Percentiles rank a stretch among this genome's conserved stretches.
phyloP scores from a whole-genome alignment of 2,113 vertebrate species.

The Mus spicilegus region DNA sequence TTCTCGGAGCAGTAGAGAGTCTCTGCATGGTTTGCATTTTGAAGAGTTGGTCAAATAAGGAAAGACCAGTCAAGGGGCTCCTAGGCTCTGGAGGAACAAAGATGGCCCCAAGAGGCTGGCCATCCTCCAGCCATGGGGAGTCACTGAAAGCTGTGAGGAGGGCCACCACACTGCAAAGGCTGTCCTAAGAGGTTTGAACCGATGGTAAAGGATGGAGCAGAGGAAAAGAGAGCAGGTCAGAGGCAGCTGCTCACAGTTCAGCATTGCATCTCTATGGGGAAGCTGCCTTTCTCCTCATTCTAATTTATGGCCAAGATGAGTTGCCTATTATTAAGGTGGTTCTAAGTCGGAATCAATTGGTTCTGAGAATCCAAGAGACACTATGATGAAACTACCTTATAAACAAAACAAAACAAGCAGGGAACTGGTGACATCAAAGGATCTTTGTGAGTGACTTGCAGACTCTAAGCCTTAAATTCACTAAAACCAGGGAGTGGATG shows the following conservation, averaged over 20 bases:
- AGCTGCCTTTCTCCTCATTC: neutral
- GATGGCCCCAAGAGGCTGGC: neutral
- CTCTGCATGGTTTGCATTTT: neutral
- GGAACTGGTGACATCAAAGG: slow-evolving; percentile 20
- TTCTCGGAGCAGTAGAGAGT: neutral
- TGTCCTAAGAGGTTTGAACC: neutral
- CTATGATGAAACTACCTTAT: neutral
- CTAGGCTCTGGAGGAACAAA: neutral
- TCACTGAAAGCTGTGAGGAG: neutral
- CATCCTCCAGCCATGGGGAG: neutral
- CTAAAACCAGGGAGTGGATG: neutral
- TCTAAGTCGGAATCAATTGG: neutral
- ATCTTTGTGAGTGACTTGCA: slow-evolving; percentile 48
- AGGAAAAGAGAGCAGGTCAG: neutral
- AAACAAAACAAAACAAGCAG: neutral
- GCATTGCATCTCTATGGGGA: neutral
- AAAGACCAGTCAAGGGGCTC: neutral
- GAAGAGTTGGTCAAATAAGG: neutral
- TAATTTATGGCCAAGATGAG: neutral
- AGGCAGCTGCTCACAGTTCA: neutral
- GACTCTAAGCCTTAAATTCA: slow-evolving; percentile 2
- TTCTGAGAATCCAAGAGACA: slow-evolving; percentile 6
- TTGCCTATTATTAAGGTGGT: slow-evolving; percentile 11
- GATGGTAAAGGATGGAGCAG: neutral
- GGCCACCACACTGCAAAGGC: neutral